Conservation (phyloP, 2,888 invertebrate genomes). For the Chrysina gloriosa region DNA sequence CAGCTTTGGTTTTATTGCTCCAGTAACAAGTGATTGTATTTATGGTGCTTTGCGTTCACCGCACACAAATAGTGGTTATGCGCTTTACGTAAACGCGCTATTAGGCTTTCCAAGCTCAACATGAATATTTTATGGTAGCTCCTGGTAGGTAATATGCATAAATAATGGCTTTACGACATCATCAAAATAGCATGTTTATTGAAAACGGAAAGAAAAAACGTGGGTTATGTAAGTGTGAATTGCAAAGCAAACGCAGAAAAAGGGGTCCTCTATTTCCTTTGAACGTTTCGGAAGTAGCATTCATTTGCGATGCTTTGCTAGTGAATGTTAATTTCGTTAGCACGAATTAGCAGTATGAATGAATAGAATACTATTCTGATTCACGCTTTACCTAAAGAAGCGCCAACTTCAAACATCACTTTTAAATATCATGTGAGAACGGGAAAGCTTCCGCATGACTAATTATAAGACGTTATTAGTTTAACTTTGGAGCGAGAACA, state of each 20-base stretch:
- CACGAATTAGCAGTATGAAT: slow-evolving; percentile 1
- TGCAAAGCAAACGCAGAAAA: slow-evolving; percentile 1
- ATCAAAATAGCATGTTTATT: slow-evolving; percentile 27
- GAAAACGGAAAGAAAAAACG: slow-evolving; percentile 29
- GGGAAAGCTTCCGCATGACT: too few species aligned
- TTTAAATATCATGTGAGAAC: too few species aligned
- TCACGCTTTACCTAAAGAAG: too few species aligned
- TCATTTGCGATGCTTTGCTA: slow-evolving; percentile 2
- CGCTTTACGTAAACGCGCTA: neutral
- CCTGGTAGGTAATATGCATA: slow-evolving; percentile 17
- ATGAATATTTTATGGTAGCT: neutral
- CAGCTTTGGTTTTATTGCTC: slow-evolving; percentile 48
- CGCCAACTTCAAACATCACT: too few species aligned
- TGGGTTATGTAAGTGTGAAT: slow-evolving; percentile 26
- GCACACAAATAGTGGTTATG: neutral
- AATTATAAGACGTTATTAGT: too few species aligned
- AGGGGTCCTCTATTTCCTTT: neutral
- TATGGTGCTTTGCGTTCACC: neutral
- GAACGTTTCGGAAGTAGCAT: slow-evolving; percentile 22
- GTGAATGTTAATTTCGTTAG: slow-evolving; percentile 17
- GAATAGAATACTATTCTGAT: too few species aligned
- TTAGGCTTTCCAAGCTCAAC: neutral
- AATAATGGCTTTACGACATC: slow-evolving; percentile 15
- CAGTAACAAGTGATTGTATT: slow-evolving; percentile 28
- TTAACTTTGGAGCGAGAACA: too few species aligned